Conservation (phyloP, 2,888 invertebrate species). For the Luperina testacea region DNA sequence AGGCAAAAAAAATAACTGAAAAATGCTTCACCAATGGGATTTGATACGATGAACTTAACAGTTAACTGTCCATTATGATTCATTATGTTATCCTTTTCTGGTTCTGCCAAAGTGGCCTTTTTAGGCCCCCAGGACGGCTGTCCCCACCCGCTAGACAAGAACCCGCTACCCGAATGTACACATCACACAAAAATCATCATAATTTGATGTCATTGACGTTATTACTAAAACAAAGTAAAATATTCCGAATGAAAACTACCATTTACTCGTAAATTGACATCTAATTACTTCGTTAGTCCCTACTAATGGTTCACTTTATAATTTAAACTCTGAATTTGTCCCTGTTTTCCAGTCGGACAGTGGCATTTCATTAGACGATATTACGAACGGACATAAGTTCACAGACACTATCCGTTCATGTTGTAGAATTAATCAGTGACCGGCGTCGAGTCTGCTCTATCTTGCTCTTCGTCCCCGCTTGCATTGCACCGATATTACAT, state of each 20-base stretch:
- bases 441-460: conserved; percentile 49
- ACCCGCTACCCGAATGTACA: too few relatives aligned
- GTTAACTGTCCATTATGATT: too few relatives aligned
- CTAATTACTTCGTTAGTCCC: not conserved
- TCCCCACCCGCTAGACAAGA: too few relatives aligned
- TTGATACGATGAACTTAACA: too few relatives aligned
- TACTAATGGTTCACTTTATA: not conserved
- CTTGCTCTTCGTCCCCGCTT: conserved; percentile 43
- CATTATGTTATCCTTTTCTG: too few relatives aligned
- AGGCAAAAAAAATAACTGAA: too few relatives aligned
- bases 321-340: not conserved
- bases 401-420: conserved; percentile 69
- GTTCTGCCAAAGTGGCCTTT: too few relatives aligned
- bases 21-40: too few relatives aligned
- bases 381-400: conserved; percentile 53
- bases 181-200: too few relatives aligned
- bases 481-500: conserved; percentile 29
- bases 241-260: not conserved
- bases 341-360: not conserved
- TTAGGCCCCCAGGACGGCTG: too few relatives aligned
- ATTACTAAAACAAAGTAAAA: not conserved
- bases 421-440: conserved; percentile 80
- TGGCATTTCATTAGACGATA: conserved; percentile 48
- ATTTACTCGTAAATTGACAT: not conserved
- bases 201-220: too few relatives aligned